A percentile compares a stretch with the other conserved stretches of the same genome.
These are phyloP conservation scores for Cebus imitator DNA, from an alignment of 2,113 vertebrate species.

Conservation along the genomic window DNA sequence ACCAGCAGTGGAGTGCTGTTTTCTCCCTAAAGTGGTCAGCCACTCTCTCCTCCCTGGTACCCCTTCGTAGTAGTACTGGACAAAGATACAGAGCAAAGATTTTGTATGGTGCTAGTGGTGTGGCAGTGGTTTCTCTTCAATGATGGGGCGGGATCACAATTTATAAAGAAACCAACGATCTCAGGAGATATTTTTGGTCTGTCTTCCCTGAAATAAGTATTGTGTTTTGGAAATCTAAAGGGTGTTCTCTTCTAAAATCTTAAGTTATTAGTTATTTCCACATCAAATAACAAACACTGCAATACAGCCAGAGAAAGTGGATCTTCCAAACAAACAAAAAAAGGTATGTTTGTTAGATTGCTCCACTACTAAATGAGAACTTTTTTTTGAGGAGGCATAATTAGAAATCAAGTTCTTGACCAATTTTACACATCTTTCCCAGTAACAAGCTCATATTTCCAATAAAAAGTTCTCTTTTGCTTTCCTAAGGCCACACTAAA, in stretches of 20 bases:
- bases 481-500: slow-evolving; percentile 45
- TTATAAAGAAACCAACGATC: slow-evolving; percentile 7
- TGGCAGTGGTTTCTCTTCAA: not conserved
- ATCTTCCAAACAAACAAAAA: slow-evolving; percentile 5
- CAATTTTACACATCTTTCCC: slow-evolving; percentile 22
- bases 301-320: not conserved
- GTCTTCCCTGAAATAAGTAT: slow-evolving; percentile 28
- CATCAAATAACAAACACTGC: slow-evolving; percentile 28
- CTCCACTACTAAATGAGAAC: not conserved
- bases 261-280: slow-evolving; percentile 30
- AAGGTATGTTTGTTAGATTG: slow-evolving; percentile 28
- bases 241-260: not conserved
- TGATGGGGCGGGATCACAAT: not conserved
- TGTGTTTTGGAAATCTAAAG: slow-evolving; percentile 38
- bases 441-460: slow-evolving; percentile 33
- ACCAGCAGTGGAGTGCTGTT: not conserved
- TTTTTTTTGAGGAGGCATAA: not conserved
- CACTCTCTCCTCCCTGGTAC: not conserved
- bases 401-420: slow-evolving; percentile 6
- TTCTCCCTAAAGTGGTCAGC: not conserved
- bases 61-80: not conserved
- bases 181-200: not conserved
- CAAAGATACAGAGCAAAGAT: not conserved
- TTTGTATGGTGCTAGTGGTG: not conserved
- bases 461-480: slow-evolving; percentile 35